Percentiles rank a stretch among this genome's conserved stretches.
Conservation (phyloP, 2,888 invertebrate genomes). For the Volucella inanis region DNA sequence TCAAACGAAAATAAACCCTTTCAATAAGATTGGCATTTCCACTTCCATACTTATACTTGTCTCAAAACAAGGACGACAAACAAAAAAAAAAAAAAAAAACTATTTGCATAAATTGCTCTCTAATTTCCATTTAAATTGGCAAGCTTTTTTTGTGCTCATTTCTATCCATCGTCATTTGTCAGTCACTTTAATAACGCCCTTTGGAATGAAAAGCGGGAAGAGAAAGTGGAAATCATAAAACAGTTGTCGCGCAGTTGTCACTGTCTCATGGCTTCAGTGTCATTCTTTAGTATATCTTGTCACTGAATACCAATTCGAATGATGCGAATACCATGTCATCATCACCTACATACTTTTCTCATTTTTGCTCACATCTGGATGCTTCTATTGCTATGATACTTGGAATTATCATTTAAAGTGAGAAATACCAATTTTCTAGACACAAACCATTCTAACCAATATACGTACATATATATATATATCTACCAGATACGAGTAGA, state of each 20-base stretch:
- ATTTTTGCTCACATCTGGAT: not conserved
- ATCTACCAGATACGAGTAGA: too few species aligned
- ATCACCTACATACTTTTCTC: constrained; percentile 30
- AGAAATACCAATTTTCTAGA: constrained; percentile 65
- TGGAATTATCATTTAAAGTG: constrained; percentile 72
- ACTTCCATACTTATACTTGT: too few species aligned
- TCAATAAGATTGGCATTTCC: too few species aligned
- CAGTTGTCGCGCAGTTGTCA: constrained; percentile 46
- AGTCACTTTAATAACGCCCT: constrained; percentile 30
- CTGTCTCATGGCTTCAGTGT: constrained; percentile 41
- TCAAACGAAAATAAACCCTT: too few species aligned
- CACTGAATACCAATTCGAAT: constrained; percentile 51
- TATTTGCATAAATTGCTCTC: constrained; percentile 56
- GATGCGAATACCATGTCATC: constrained; percentile 51
- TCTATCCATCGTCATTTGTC: constrained; percentile 10
- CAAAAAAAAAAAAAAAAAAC: constrained; percentile 7
- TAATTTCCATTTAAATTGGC: constrained; percentile 68
- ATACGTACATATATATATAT: too few species aligned
- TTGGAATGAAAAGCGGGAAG: not conserved
- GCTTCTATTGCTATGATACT: constrained; percentile 2
- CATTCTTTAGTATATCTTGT: constrained; percentile 26
- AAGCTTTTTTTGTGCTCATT: not conserved
- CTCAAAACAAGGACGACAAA: constrained; percentile 8
- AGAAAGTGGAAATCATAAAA: not conserved
- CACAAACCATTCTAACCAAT: not conserved